A percentile compares a stretch with the other conserved stretches of the same genome.
phyloP scores from a whole-genome alignment of 2,797 vertebrate species.

The Dermochelys coriacea region DNA sequence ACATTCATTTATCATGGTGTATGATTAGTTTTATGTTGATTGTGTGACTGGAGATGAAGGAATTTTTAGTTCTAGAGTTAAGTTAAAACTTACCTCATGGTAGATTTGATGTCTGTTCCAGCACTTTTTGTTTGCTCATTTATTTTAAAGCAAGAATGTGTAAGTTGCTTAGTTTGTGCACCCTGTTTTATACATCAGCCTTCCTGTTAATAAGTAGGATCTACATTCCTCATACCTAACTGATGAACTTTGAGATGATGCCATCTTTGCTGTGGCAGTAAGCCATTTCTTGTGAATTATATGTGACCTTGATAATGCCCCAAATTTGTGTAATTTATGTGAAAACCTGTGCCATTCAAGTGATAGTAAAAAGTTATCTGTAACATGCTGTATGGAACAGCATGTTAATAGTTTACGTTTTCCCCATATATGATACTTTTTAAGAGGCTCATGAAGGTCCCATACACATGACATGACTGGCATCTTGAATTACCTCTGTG shows the following conservation, averaged over 20 bases:
- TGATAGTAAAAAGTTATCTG: neutral
- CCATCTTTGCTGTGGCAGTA: constrained; percentile 29
- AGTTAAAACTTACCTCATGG: constrained; percentile 18
- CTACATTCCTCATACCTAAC: constrained; percentile 5
- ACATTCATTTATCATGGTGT: constrained; percentile 66
- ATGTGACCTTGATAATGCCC: neutral
- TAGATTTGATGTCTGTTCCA: constrained; percentile 69
- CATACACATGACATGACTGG: neutral
- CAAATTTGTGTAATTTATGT: neutral
- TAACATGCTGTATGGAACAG: rapidly evolving
- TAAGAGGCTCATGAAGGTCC: neutral
- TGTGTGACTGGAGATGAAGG: constrained; percentile 51
- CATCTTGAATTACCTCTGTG: neutral
- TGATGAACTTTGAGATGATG: neutral
- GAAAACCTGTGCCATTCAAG: neutral
- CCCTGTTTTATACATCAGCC: constrained; percentile 61
- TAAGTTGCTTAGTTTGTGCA: constrained; percentile 56
- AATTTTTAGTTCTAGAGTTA: constrained; percentile 43
- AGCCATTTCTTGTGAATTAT: neutral
- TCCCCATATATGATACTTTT: neutral
- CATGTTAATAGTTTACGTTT: neutral
- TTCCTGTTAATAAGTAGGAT: constrained; percentile 18
- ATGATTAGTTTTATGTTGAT: constrained; percentile 59
- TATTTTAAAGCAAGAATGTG: constrained; percentile 68
- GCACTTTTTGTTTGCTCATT: constrained; percentile 57